phyloP scores from a whole-genome alignment of 2,113 vertebrate species.

The Herpetotheres cachinnans region DNA sequence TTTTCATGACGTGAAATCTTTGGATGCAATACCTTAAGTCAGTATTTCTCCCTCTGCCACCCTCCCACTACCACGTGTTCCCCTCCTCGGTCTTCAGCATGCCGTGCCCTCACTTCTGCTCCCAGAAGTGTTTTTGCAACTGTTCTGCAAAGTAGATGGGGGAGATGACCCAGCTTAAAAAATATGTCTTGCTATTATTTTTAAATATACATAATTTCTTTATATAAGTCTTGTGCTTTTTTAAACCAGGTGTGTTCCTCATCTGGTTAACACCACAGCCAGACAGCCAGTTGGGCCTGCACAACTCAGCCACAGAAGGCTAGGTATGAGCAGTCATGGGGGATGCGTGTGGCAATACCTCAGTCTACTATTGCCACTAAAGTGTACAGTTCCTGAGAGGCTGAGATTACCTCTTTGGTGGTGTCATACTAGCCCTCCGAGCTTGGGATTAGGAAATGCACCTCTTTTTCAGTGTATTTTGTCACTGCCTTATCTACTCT shows the following conservation, averaged over 20 bases:
- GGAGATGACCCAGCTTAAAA: background rate
- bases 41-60: background rate
- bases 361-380: background rate
- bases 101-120: background rate
- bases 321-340: background rate
- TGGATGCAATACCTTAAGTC: background rate
- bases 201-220: background rate
- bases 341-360: background rate
- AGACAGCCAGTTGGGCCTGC: background rate
- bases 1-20: background rate
- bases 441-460: background rate
- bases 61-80: background rate
- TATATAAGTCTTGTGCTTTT: background rate
- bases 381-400: background rate
- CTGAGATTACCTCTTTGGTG: background rate
- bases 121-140: background rate
- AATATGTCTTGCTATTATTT: background rate
- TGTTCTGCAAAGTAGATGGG: background rate
- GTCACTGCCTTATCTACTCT: background rate
- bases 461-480: background rate
- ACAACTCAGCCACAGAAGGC: background rate
- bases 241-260: background rate
- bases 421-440: background rate
- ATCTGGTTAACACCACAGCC: background rate
- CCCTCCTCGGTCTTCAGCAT: background rate